Evolutionary conservation across 2,797 vertebrate genomes (phyloP), one percentile per base, ranked within the genome.

Genomic region (Decapterus maruadsi): DNA sequence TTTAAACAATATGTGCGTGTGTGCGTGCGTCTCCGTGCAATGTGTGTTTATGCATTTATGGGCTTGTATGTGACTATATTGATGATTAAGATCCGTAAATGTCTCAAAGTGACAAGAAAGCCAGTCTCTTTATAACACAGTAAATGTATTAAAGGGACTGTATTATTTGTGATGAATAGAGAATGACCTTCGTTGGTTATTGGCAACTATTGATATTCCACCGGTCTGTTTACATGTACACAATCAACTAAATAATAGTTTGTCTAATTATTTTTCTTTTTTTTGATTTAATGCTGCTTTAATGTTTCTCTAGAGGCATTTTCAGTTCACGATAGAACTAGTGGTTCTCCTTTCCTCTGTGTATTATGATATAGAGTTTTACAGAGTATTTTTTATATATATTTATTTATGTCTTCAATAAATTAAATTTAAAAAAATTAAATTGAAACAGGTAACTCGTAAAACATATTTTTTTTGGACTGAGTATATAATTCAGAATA

Each of bases 1-100:
- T 84, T 82, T 58, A 54, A 34, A 42, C 42, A 58, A 12, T 57
- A n/a, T 75, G 40, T 48, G 20, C 22, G 26, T 48, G 36, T 48
- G 26, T 26, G 26, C 43, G 36, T 48, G 26, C 3, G 26, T 54
- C 31, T 34, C 31, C 6, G 34, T 51, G 45, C 42, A 62, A 8
- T 58, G 20, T 8, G 16, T 77, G 68, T 29, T 2, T 70, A 43
- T 64, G 13, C 17, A 38, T 78, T 10, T 26, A 42, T 56, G 20
- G 65, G 22, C 20, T 46, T 7, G 9, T 26, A 4, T 57, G 56
- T 42, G 31, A 6, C 7, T 31, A 31, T 59, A 31, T 16, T 10
- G 14, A 16, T 43, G 42, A 26, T 61, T n/a, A 19, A 11, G 3
- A 14, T 43, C 2, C 31, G 22, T 26, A 17, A 4, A 38, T 38